A percentile compares a stretch with the other conserved stretches of the same genome.
These are phyloP conservation scores for Ptychobarbus kaznakovi DNA, from an alignment of 2,797 vertebrate species.

Conservation along the genomic window DNA sequence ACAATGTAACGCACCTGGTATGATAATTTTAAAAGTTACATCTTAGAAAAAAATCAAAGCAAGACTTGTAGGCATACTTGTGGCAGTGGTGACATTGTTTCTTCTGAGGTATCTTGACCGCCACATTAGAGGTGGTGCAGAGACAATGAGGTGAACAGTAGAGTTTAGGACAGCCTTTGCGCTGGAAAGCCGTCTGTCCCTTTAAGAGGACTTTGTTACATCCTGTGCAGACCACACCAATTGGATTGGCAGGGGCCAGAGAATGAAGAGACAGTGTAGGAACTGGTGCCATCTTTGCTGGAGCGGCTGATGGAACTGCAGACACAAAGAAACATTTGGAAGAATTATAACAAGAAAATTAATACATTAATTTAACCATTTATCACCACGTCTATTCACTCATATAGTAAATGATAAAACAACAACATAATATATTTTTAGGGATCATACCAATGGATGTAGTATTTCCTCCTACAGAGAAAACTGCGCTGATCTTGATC, in stretches of 20 bases:
- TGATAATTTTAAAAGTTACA: not conserved
- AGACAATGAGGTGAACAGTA: constrained; percentile 97
- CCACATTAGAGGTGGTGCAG: constrained; percentile 80
- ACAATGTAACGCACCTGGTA: not conserved
- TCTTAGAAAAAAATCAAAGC: not conserved
- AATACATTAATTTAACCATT: not conserved
- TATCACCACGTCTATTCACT: not conserved
- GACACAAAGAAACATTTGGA: not conserved
- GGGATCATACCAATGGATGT: constrained; percentile 73
- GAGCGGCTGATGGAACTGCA: not conserved
- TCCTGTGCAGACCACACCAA: constrained; percentile 87
- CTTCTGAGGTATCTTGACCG: constrained; percentile 72
- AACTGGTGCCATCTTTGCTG: not conserved
- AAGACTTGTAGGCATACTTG: constrained; percentile 79
- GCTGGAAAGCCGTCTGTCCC: constrained; percentile 97
- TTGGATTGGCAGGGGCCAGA: constrained; percentile 17
- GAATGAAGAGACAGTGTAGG: not conserved
- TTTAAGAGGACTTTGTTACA: constrained; percentile 93
- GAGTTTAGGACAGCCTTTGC: constrained; percentile 92
- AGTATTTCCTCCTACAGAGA: constrained; percentile 86
- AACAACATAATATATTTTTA: not conserved
- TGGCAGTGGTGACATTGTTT: constrained; percentile 90
- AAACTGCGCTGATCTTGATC: constrained; percentile 95
- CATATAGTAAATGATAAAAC: not conserved
- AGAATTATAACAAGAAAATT: not conserved